phyloP scores from a whole-genome alignment of 2,888 invertebrate genomes.

The Diachrysia chrysitis region DNA sequence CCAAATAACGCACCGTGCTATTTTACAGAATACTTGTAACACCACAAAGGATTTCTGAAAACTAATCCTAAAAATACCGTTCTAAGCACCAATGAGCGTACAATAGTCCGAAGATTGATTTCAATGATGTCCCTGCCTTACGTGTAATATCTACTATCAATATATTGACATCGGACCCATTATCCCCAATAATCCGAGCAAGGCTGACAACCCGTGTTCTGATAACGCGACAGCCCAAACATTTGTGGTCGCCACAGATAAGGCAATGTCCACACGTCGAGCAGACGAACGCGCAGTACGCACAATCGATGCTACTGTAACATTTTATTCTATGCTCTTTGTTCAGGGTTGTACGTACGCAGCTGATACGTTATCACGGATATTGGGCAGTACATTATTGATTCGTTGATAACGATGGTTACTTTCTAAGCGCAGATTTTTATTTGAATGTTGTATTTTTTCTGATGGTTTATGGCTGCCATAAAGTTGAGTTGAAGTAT shows the following conservation, averaged over 20 bases:
- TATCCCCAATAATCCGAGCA: constrained; percentile 76
- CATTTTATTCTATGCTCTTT: constrained; percentile 72
- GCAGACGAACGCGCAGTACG: constrained; percentile 43
- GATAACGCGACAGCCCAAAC: constrained; percentile 65
- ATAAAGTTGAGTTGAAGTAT: constrained; percentile 26
- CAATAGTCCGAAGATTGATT: constrained; percentile 39
- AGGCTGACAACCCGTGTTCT: constrained; percentile 67
- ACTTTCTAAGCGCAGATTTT: constrained; percentile 82
- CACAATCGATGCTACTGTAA: constrained; percentile 65
- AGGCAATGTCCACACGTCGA: constrained; percentile 51
- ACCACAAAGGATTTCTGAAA: constrained; percentile 45
- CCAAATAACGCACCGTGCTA: constrained; percentile 39
- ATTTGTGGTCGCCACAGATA: constrained; percentile 70
- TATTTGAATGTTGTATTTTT: constrained; percentile 64
- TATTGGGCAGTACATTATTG: constrained; percentile 84
- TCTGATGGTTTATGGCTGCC: constrained; percentile 46
- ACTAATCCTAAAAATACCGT: constrained; percentile 28
- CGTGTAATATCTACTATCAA: constrained; percentile 63
- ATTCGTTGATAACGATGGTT: constrained; percentile 78
- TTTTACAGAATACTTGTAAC: constrained; percentile 44
- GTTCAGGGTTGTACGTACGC: constrained; percentile 68
- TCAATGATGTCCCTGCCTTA: constrained; percentile 39
- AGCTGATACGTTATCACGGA: constrained; percentile 75
- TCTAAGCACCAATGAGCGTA: constrained; percentile 20
- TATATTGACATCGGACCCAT: constrained; percentile 71